Conservation (phyloP, 2,113 vertebrate species). For the Ornithorhynchus anatinus region DNA sequence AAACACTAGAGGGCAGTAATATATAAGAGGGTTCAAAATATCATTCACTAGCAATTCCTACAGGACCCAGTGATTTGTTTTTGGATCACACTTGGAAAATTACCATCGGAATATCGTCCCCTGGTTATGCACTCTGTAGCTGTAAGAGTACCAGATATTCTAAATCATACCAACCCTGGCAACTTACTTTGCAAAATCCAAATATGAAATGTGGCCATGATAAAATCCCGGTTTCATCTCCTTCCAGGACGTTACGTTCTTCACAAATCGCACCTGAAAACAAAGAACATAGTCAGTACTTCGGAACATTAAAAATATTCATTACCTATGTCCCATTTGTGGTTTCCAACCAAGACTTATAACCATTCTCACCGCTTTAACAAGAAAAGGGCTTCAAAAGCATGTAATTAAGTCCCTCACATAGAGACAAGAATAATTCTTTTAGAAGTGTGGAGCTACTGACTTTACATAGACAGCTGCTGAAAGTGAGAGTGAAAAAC, state of each 20-base stretch:
- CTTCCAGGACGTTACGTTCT: slow-evolving; percentile 93
- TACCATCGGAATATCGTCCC: slow-evolving; percentile 15
- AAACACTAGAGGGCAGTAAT: slow-evolving; percentile 69
- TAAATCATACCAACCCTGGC: not conserved
- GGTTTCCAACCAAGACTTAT: not conserved
- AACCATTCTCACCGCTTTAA: not conserved
- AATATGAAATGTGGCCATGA: slow-evolving; percentile 92
- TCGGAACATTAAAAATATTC: not conserved
- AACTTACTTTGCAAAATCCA: slow-evolving; percentile 95
- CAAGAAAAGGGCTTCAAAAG: slow-evolving; percentile 16
- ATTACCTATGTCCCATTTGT: not conserved
- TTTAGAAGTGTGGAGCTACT: not conserved
- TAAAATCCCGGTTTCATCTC: slow-evolving; percentile 98
- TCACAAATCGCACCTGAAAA: slow-evolving; percentile 91
- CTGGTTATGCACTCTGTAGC: not conserved
- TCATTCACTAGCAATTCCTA: slow-evolving; percentile 1
- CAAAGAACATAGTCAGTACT: slow-evolving; percentile 16
- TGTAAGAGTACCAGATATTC: not conserved
- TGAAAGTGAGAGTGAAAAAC: not conserved
- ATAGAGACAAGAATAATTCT: slow-evolving; percentile 6
- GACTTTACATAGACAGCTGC: slow-evolving; percentile 4
- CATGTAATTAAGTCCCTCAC: not conserved
- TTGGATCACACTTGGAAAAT: not conserved
- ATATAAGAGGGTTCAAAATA: slow-evolving; percentile 9
- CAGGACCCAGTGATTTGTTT: not conserved